Percentiles rank a stretch among this genome's conserved stretches.
Evolutionary conservation across 2,113 vertebrate species (phyloP).

Genomic region (Lichenostomus cassidix): DNA sequence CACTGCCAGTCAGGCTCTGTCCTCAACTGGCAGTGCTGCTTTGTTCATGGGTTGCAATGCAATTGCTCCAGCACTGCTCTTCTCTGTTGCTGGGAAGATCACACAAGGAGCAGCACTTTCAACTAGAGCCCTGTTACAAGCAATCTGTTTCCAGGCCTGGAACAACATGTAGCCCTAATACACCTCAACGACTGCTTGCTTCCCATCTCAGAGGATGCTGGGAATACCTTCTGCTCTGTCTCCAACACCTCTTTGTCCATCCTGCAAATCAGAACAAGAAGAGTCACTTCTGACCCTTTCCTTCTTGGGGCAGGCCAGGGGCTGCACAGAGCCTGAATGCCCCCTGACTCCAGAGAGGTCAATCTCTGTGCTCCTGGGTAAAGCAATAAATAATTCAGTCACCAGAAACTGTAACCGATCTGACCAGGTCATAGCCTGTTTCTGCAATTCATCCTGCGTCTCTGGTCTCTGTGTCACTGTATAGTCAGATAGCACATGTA

Average conservation of each 20-base stretch:
- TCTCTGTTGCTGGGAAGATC: neutral
- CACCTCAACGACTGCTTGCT: neutral
- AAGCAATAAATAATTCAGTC: neutral
- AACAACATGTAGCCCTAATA: accelerated
- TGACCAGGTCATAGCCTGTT: neutral
- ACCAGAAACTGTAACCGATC: neutral
- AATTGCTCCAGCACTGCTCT: neutral
- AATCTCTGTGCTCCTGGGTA: neutral
- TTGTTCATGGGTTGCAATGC: neutral
- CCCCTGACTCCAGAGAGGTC: neutral
- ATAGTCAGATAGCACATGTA: neutral
- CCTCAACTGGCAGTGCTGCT: neutral
- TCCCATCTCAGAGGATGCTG: neutral
- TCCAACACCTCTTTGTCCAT: neutral
- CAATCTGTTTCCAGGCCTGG: neutral
- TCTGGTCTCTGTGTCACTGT: neutral
- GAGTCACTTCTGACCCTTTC: neutral
- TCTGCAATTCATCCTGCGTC: neutral
- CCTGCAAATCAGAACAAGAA: neutral
- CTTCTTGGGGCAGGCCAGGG: neutral
- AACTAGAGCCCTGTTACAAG: accelerated
- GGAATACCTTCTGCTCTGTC: neutral
- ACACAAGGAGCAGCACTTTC: accelerated
- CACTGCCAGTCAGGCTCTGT: neutral
- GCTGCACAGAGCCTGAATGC: neutral